These are phyloP conservation scores for Cyclargus thomasi DNA, from an alignment of 1,140 invertebrate genomes.

Conservation along the genomic window DNA sequence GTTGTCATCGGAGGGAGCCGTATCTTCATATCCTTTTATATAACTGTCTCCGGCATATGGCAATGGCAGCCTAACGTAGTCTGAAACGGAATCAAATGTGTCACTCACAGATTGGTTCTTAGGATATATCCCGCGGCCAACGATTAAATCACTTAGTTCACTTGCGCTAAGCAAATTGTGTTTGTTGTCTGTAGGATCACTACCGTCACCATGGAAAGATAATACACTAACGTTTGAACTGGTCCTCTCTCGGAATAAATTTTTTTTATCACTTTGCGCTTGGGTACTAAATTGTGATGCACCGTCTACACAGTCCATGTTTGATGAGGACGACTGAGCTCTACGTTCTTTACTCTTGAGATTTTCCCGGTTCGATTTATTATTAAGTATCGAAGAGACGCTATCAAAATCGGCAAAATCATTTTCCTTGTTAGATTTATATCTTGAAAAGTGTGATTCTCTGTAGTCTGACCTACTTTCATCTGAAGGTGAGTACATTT, in stretches of 20 bases:
- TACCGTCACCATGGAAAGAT: constrained; percentile 89
- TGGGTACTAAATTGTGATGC: constrained; percentile 39
- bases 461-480: constrained; percentile 59
- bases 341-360: constrained; percentile 36
- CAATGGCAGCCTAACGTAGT: constrained; percentile 89
- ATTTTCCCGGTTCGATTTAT: constrained; percentile 52
- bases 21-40: constrained; percentile 72
- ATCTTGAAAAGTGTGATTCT: constrained; percentile 73
- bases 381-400: constrained; percentile 66
- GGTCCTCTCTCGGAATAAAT: constrained; percentile 78
- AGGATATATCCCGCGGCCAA: constrained; percentile 84
- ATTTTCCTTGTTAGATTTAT: constrained; percentile 64
- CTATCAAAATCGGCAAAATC: constrained; percentile 68
- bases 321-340: constrained; percentile 39
- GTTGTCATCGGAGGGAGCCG: constrained; percentile 70
- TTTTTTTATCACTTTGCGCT: constrained; percentile 45
- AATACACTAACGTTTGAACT: constrained; percentile 85
- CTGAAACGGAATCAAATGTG: constrained; percentile 90
- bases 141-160: constrained; percentile 87
- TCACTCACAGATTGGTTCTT: constrained; percentile 86
- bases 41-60: constrained; percentile 77
- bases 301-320: constrained; percentile 74
- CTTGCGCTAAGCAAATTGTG: constrained; percentile 85
- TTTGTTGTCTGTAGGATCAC: constrained; percentile 86
- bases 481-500: constrained; percentile 54